Base-by-base conservation (phyloP, 1,140 invertebrate genomes). In the Ooceraea biroi region DNA sequence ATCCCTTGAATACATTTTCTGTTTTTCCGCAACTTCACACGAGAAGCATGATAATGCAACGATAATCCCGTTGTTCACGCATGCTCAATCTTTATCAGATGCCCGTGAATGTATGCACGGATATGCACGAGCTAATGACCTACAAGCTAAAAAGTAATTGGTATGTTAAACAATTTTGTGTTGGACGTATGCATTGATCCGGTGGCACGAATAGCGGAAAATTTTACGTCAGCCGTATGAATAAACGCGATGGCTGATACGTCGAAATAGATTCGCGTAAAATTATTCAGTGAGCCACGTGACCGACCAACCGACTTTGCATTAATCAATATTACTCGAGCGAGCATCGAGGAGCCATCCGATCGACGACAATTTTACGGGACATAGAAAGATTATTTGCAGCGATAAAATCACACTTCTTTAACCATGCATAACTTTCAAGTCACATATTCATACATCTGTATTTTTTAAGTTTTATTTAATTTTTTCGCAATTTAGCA, bases 141-240 rank as follows among this genome's bases (percentile, higher is more conserved):
- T 50, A 27, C 63, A 66, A 44, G 50, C 60, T 44, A 80, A 80
- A 19, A 80, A 80, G 76, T 80, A 80, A 80, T 80, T 80, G 71
- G 76, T 80, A 72, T 74, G 78, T 69, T 82, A 73, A 74, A 73
- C 58, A 61, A 82, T 82, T 82, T 82, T 82, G 55, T 50, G 55
- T 50, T 27, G 44, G 27, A 27, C 44, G 57, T 60, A 48, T 74
- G 57, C 55, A 82, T 74, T 69, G 78, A 74, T 46, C 69, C 44
- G 30, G 27, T n/a, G 57, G 30, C 69, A 55, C 68, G 61, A 44
- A 82, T 74, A 60, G 69, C 71, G 58, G 71, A 74, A 82, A 74
- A 69, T 82, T 82, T 82, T 82, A 63, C 78, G 78, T 82, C 78
- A 82, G 69, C n/a, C 46, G 78, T 63, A 82, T 72, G 78, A 82